phyloP scores from a whole-genome alignment of 2,797 vertebrate genomes.

The Phoeniculus purpureus region DNA sequence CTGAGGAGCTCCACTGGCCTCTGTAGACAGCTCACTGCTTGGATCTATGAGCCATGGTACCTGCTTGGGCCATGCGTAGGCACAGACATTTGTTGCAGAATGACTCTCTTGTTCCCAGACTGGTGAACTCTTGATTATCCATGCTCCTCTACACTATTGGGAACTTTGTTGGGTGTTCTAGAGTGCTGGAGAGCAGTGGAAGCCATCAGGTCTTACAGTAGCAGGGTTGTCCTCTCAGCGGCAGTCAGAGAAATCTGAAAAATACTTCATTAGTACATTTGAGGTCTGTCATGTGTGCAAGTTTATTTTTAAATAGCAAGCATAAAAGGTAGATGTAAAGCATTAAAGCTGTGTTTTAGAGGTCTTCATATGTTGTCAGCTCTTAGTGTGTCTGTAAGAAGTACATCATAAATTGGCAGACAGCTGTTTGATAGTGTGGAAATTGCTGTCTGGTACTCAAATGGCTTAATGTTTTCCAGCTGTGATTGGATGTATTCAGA shows the following conservation, averaged over 20 bases:
- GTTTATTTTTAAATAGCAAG: neutral
- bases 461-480: neutral
- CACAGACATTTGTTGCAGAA: fast-evolving
- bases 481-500: neutral
- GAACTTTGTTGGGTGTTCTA: fast-evolving
- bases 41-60: fast-evolving
- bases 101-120: neutral
- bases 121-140: neutral
- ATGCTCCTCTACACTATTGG: neutral
- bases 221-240: neutral
- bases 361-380: neutral
- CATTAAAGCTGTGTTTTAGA: neutral
- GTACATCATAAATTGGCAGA: neutral
- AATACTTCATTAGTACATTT: neutral
- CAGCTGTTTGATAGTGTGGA: conserved; percentile 19
- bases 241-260: neutral
- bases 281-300: neutral
- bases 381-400: neutral
- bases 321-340: neutral
- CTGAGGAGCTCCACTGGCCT: neutral
- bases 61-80: fast-evolving
- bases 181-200: neutral
- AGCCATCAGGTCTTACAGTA: neutral
- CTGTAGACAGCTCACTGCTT: fast-evolving
- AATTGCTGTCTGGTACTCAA: conserved; percentile 1